Conservation (phyloP, 2,888 invertebrate genomes). For the Platycnemis pennipes region DNA sequence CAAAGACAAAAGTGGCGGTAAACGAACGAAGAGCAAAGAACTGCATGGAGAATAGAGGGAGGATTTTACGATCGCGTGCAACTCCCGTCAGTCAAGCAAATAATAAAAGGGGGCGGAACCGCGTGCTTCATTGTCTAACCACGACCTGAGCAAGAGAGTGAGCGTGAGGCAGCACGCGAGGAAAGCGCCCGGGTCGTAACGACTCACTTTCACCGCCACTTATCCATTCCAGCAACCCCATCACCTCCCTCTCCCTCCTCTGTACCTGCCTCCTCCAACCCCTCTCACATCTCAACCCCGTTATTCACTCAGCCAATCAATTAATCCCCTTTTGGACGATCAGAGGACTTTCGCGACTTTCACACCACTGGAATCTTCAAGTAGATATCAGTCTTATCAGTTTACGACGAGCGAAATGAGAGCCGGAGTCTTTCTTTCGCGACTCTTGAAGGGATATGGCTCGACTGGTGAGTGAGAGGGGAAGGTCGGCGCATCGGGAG, state of each 20-base stretch:
- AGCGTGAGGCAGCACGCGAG: constrained; percentile 14
- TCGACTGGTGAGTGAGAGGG: neutral
- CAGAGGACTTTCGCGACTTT: constrained; percentile 41
- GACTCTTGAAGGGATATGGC: neutral
- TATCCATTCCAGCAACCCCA: neutral
- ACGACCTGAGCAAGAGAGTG: constrained; percentile 16
- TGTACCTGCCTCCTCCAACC: neutral
- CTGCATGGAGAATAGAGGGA: neutral
- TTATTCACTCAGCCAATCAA: constrained; percentile 29
- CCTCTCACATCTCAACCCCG: constrained; percentile 1
- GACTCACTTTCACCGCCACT: constrained; percentile 50
- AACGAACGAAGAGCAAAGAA: neutral
- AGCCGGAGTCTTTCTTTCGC: neutral
- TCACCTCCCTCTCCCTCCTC: neutral
- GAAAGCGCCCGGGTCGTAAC: constrained; percentile 41
- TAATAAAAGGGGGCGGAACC: neutral
- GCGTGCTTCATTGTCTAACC: neutral
- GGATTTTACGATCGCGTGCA: constrained; percentile 8
- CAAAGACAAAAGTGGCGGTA: no score
- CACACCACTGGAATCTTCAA: neutral
- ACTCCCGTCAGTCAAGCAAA: neutral
- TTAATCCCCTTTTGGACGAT: constrained; percentile 54
- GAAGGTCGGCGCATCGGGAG: neutral
- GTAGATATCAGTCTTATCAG: neutral
- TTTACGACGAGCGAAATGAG: neutral